Evolutionary conservation across 2,888 invertebrate genomes (phyloP).

Genomic region (Tetheella fluctuosa): DNA sequence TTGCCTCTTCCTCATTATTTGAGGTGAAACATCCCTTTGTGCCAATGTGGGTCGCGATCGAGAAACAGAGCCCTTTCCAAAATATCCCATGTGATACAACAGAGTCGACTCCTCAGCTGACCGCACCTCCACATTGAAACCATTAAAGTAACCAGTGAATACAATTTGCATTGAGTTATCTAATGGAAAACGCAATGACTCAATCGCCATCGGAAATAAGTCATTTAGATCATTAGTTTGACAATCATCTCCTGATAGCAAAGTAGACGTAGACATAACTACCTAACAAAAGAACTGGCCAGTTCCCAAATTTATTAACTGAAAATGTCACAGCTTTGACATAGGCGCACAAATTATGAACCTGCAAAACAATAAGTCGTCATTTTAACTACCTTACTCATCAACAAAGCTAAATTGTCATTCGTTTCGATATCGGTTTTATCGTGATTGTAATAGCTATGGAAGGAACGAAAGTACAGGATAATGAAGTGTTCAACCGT

Average conservation of each 20-base stretch:
- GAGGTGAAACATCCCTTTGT: constrained; percentile 62
- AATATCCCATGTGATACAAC: constrained; percentile 89
- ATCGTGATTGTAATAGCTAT: background rate
- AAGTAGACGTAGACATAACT: constrained; percentile 63
- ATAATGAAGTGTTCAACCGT: constrained; percentile 49
- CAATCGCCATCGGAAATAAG: constrained; percentile 64
- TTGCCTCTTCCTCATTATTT: constrained; percentile 85
- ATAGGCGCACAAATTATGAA: constrained; percentile 53
- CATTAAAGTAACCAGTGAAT: constrained; percentile 87
- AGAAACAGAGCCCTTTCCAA: constrained; percentile 89
- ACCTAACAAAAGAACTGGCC: constrained; percentile 72
- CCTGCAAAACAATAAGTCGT: constrained; percentile 53
- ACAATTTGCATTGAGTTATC: constrained; percentile 71
- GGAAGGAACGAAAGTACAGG: background rate
- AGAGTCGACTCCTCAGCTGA: constrained; percentile 84
- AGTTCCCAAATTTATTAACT: constrained; percentile 70
- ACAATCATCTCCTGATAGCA: constrained; percentile 79
- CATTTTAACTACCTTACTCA: constrained; percentile 27
- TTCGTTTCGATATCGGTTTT: background rate
- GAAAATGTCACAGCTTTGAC: constrained; percentile 30
- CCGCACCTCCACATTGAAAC: constrained; percentile 86
- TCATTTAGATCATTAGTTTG: constrained; percentile 75
- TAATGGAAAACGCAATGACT: constrained; percentile 74
- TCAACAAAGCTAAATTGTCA: background rate
- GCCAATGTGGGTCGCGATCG: constrained; percentile 79